These are phyloP conservation scores for Masnerella sp. DNA, from an alignment of 2,888 invertebrate species.

Conservation along the genomic window DNA sequence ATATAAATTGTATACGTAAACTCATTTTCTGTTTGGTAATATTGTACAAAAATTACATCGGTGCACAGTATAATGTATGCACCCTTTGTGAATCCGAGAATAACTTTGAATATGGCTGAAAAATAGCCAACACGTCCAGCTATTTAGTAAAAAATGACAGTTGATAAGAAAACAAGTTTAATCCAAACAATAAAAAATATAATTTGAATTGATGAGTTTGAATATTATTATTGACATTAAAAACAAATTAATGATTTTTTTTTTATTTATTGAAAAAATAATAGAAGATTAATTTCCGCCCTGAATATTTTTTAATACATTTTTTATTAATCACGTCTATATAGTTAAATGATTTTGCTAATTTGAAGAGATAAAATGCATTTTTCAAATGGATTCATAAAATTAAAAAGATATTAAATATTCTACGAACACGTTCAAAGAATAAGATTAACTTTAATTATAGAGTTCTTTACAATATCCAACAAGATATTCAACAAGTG, in stretches of 20 bases:
- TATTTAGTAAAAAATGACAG: conserved; percentile 15
- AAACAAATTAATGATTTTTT: too few relatives aligned
- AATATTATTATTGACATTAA: too few relatives aligned
- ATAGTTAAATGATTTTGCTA: too few relatives aligned
- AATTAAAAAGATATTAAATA: neutral
- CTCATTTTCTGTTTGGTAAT: conserved; percentile 5
- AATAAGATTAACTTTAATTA: conserved; percentile 25
- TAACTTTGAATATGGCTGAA: conserved; percentile 36
- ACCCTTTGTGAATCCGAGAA: conserved; percentile 28
- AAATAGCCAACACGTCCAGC: conserved; percentile 30
- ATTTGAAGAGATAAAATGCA: too few relatives aligned
- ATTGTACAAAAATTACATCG: conserved; percentile 12
- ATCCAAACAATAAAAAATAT: too few relatives aligned
- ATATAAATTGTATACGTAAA: neutral
- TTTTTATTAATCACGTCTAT: too few relatives aligned
- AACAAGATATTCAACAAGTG: conserved; percentile 34
- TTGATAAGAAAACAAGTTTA: conserved; percentile 5
- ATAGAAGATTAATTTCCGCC: too few relatives aligned
- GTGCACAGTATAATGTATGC: conserved; percentile 27
- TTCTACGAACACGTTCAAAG: conserved; percentile 3
- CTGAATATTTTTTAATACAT: too few relatives aligned
- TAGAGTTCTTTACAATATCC: conserved; percentile 7
- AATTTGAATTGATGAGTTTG: too few relatives aligned
- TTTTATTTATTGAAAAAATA: too few relatives aligned
- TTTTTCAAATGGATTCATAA: too few relatives aligned